Base-by-base conservation (phyloP, 1,140 invertebrate species). In the Habropoda laboriosa region DNA sequence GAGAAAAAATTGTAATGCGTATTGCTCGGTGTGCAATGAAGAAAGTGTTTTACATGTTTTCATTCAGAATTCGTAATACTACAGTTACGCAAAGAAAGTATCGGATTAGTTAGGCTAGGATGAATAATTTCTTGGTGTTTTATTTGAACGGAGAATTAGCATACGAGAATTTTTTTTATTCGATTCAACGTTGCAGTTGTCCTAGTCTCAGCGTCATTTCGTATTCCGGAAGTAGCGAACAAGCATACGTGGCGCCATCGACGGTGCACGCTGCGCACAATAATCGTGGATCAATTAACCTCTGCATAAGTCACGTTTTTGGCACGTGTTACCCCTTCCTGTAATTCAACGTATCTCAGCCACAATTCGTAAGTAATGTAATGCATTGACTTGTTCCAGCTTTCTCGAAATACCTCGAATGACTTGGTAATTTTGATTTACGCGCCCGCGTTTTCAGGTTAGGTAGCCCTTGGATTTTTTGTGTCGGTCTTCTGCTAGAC, bases 401-500 rank as follows among this genome's bases (percentile, higher is more conserved):
- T 18, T 38, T 1, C 5, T 1, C 16, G 1, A 7, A 35, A 58
- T 18, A 5, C 6, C 5, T 3, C 12, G 21, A 7, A 61, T 18
- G 13, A 38, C 16, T 21, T 7, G 38, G 27, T 57, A 45, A 24
- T 47, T 21, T 30, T 12, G 40, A 35, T 12, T 4, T 24, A 35
- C 13, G 51, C 32, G n/a, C 18, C 16, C 2, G 47, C 0, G 6
- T 27, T 82, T 77, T 7, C 24, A 86, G 85, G 85, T 86, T 86
- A 86, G 61, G 76, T 81, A 53, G 30, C 32, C 38, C 53, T 49
- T 45, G 45, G n/a, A 45, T 71, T 55, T 78, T 74, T 75, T 67
- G 45, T n/a, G 18, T 49, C 5, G 16, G 72, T 86, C 72, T 86
- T 86, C 83, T 82, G 85, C 83, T 82, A 75, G 83, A 79, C 53